Evolutionary conservation across 2,113 vertebrate species (phyloP), one percentile per base, ranked within the genome.

Genomic region (Nothobranchius furzeri): DNA sequence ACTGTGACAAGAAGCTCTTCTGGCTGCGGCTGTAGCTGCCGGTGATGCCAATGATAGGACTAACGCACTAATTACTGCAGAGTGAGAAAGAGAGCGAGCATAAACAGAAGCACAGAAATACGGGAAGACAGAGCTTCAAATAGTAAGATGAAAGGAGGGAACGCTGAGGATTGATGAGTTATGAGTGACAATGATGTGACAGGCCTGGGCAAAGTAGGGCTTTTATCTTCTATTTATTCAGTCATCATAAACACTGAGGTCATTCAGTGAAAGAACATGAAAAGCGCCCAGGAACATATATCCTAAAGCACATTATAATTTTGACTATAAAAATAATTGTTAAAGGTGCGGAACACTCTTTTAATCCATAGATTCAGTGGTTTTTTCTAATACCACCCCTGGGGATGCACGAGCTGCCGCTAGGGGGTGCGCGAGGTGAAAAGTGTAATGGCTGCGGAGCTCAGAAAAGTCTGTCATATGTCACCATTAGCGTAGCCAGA

Each of bases 61-160:
- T 86, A 94, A 95, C 93, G 94, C 94, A 95, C 95, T 98, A 98
- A 98, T 98, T 98, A 96, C 87, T 89, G 93, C 85, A 93, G 93
- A 94, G 93, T 17, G 64, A 76, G 78, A 79, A 62, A 80, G 74
- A 75, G 73, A 71, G 74, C 65, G 79, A 71, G 71, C 60, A 68
- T 79, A 83, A 82, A 87, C 51, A 87, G 80, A 86, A 66, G 59
- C 65, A 62, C 74, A 81, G 84, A 59, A 69, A 67, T 64, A 56
- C 46, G 76, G 36, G 75, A 66, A 70, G 58, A 83, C 48, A 25
- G 35, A 56, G 58, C 53, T 30, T 67, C 51, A 60, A 51, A 64
- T 17, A 37, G 73, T 62, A 46, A 61, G 65, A 66, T 1, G 50
- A 54, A 50, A 70, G 78, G 91, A 88, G 88, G 88, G 90, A n/a